These are phyloP conservation scores for Eulemur macaco DNA, from an alignment of 2,113 vertebrate genomes.

Conservation along the genomic window DNA sequence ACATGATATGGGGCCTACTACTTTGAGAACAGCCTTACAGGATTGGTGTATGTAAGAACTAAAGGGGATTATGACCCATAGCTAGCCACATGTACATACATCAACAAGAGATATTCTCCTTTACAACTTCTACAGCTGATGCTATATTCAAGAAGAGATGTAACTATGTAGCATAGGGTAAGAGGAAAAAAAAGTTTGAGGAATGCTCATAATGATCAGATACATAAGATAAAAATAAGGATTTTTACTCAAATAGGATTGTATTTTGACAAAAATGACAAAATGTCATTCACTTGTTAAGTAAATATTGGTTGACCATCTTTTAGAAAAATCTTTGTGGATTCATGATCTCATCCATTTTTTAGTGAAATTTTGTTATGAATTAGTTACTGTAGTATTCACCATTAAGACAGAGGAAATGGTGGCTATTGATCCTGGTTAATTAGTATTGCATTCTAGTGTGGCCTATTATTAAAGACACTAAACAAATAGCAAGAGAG, in stretches of 20 bases:
- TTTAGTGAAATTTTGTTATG: not conserved
- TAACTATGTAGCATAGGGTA: not conserved
- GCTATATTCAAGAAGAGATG: not conserved
- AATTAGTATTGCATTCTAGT: not conserved
- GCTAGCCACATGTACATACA: not conserved
- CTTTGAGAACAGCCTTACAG: not conserved
- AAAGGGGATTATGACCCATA: not conserved
- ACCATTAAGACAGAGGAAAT: not conserved
- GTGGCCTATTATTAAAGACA: not conserved
- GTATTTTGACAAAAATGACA: not conserved
- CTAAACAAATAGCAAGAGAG: not conserved
- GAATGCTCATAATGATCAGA: not conserved
- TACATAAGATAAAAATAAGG: not conserved
- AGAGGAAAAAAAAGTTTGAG: not conserved
- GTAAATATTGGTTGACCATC: not conserved
- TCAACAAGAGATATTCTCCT: no score
- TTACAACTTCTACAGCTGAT: not conserved
- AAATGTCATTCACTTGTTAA: not conserved
- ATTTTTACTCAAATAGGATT: not conserved
- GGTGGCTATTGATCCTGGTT: not conserved
- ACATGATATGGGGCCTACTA: not conserved
- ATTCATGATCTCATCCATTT: not conserved
- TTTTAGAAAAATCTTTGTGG: not conserved
- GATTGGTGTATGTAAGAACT: not conserved
- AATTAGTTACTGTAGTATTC: not conserved